Percentiles rank a stretch among this genome's conserved stretches.
Evolutionary conservation across 2,888 invertebrate species (phyloP).

Genomic region (Drosophila imparisetae): DNA sequence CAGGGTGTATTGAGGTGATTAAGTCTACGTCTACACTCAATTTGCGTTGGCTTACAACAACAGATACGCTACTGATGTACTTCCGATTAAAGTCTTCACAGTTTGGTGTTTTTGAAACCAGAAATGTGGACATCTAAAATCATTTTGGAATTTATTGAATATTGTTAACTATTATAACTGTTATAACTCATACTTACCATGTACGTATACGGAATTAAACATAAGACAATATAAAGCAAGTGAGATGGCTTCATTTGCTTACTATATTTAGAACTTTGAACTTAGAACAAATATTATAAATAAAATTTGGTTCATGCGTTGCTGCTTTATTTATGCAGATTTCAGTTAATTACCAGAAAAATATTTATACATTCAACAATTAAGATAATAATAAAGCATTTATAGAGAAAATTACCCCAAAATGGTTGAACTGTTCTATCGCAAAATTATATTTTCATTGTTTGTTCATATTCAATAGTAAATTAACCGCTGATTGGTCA

Average conservation of each 20-base stretch:
- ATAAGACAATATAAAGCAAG: neutral
- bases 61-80: constrained; percentile 32
- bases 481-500: neutral
- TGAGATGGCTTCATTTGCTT: neutral
- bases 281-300: neutral
- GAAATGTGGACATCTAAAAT: constrained; percentile 22
- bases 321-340: neutral
- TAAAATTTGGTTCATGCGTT: neutral
- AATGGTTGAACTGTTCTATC: neutral
- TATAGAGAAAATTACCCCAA: neutral
- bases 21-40: constrained; percentile 38
- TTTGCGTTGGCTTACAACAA: neutral
- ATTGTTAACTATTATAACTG: neutral
- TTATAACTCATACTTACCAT: neutral
- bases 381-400: neutral
- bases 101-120: constrained; percentile 8
- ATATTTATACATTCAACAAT: neutral
- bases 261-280: neutral
- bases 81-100: constrained; percentile 45
- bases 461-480: neutral
- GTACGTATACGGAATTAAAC: neutral
- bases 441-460: neutral
- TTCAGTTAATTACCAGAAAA: neutral
- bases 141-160: neutral
- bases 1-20: constrained; percentile 9